Base-by-base conservation (phyloP, 23 tunicate genomes). In the Trididemnum clinides region DNA sequence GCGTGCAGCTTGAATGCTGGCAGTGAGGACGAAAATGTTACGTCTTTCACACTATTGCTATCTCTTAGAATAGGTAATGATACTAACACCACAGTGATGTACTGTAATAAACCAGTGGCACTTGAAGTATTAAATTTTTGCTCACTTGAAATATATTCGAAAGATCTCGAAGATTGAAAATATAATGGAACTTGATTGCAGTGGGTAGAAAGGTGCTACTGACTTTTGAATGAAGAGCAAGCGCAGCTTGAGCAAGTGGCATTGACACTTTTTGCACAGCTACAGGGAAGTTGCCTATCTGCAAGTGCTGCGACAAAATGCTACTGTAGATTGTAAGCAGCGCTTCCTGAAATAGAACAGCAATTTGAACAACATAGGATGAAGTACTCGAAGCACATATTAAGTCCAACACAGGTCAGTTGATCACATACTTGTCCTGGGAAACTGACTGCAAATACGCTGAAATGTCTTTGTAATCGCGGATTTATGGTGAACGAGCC, bases 391-490 rank as follows among this genome's bases (percentile, higher is more conserved):
- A 44, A 44, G 54, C 54, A 44, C 54, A 44, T 44, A 10, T 44
- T 44, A 44, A n/a, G n/a, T n/a, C n/a, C n/a, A n/a, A n/a, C n/a
- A n/a, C n/a, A n/a, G n/a, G n/a, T n/a, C n/a, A n/a, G n/a, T n/a
- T n/a, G n/a, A n/a, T n/a, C n/a, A n/a, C n/a, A n/a, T n/a, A 94
- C 98, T 85, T 94, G 87, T 22, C 96, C 96, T 22, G 99, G 99
- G 64, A 96, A 96, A 49, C 92, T 87, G 85, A 96, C 96, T 37
- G 99, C 96, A 74, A 96, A 96, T 50, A 96, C 99, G 64, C 87
- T 73, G 82, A 96, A 96, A 71, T 90, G 96, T 44, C 99, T 72
- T 76, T 96, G 99, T 31, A 96, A 59, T 63, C 99, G 72, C 0
- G 99, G 87, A 64, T 96, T 96, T 64, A 96, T 96, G 37, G 99